These are phyloP conservation scores for Hydractinia symbiolongicarpus DNA, from an alignment of 30 jellyfish, hydroid and myxozoan genomes.

Conservation along the genomic window DNA sequence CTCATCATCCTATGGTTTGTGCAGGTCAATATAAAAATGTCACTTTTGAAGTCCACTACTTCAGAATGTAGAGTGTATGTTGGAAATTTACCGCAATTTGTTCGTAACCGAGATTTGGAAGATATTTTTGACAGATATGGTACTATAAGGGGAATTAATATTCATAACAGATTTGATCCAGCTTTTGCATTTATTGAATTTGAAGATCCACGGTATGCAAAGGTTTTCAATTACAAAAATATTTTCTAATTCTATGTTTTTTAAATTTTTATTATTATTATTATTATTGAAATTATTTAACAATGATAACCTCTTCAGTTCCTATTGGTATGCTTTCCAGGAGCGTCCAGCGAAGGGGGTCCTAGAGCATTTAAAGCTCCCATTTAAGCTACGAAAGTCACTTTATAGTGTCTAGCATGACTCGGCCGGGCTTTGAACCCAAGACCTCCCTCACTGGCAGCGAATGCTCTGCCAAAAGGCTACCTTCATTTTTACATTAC, in stretches of 20 bases:
- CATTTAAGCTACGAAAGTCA: too few relatives aligned
- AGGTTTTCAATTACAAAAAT: not conserved
- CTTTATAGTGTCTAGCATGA: too few relatives aligned
- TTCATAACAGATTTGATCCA: conserved; percentile 80
- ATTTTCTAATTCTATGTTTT: conserved; percentile 6
- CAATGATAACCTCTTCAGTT: too few relatives aligned
- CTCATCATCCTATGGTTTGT: too few relatives aligned
- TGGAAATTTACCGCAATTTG: conserved; percentile 93
- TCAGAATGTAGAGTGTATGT: conserved; percentile 79
- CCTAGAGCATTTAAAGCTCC: too few relatives aligned
- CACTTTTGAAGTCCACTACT: conserved; percentile 63
- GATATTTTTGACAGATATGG: conserved; percentile 90
- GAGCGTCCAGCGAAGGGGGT: too few relatives aligned
- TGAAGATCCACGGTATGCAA: conserved; percentile 74
- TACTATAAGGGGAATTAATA: conserved; percentile 55
- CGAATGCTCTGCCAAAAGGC: not conserved
- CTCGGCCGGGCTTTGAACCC: too few relatives aligned
- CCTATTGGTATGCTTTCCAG: too few relatives aligned
- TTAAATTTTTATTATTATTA: too few relatives aligned
- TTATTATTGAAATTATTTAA: too few relatives aligned
- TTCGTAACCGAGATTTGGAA: conserved; percentile 74
- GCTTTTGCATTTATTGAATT: conserved; percentile 87
- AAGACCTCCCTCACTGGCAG: too few relatives aligned
- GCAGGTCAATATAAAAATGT: conserved; percentile 7
- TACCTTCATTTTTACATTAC: not conserved